A percentile compares a stretch with the other conserved stretches of the same genome.
phyloP scores from a whole-genome alignment of 2,888 invertebrate species.

The Nipponacmea schrenckii region DNA sequence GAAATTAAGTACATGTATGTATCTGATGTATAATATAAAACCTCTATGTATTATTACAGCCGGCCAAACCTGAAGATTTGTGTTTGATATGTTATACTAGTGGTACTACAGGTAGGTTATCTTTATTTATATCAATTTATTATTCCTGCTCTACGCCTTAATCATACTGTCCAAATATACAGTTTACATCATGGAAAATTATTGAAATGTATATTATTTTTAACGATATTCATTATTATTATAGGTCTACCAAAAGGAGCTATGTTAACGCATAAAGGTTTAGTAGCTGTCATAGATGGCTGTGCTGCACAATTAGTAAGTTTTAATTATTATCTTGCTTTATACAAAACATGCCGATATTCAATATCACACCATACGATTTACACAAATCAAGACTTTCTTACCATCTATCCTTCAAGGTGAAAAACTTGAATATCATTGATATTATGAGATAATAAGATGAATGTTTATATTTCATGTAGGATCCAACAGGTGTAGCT shows the following conservation, averaged over 20 bases:
- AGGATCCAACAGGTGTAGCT: conserved; percentile 26
- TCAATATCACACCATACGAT: too few species aligned
- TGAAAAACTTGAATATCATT: too few species aligned
- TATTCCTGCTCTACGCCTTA: too few species aligned
- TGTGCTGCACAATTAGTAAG: conserved; percentile 70
- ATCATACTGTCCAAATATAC: too few species aligned
- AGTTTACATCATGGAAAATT: too few species aligned
- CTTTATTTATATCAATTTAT: neutral
- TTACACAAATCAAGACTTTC: too few species aligned
- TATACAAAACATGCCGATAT: neutral
- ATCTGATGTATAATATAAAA: too few species aligned
- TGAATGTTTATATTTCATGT: neutral
- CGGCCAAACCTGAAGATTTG: conserved; percentile 85
- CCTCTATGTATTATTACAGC: conserved; percentile 67
- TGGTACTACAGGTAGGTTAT: conserved; percentile 72
- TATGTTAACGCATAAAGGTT: conserved; percentile 95
- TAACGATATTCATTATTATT: conserved; percentile 32
- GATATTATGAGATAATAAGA: too few species aligned
- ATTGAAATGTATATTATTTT: too few species aligned
- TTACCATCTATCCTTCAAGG: too few species aligned
- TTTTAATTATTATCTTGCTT: conserved; percentile 5
- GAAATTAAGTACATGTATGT: too few species aligned
- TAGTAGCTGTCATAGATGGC: conserved; percentile 88
- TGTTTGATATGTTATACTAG: conserved; percentile 98
- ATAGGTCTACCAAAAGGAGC: conserved; percentile 96